Conservation (phyloP, 2,113 vertebrate species). For the Vidua macroura region DNA sequence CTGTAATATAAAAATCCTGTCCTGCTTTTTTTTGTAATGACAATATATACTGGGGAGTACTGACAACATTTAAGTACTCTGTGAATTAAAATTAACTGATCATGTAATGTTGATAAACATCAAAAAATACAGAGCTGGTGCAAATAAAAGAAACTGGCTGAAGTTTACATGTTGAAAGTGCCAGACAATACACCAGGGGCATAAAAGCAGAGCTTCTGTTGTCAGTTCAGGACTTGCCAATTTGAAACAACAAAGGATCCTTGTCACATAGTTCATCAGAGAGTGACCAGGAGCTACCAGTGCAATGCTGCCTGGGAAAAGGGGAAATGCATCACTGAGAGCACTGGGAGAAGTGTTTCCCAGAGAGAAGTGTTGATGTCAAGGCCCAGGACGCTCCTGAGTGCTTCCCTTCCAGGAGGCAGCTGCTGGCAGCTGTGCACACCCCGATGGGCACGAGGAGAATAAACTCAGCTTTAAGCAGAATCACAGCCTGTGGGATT, state of each 20-base stretch:
- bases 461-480: not conserved
- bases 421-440: not conserved
- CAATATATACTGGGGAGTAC: not conserved
- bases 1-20: not conserved
- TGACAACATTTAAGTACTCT: not conserved
- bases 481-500: not conserved
- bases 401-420: not conserved
- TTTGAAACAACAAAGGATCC: not conserved
- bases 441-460: accelerated
- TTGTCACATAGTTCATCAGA: not conserved
- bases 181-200: not conserved
- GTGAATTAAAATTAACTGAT: not conserved
- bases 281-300: not conserved
- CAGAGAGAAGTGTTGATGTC: not conserved
- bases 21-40: not conserved
- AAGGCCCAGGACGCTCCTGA: not conserved
- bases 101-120: not conserved
- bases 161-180: not conserved
- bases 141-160: not conserved
- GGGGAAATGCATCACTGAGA: not conserved
- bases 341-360: accelerated
- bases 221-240: not conserved
- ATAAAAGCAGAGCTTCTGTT: not conserved
- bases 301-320: not conserved
- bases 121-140: not conserved